Conservation (phyloP, 2,797 vertebrate genomes). For the Chanos chanos region DNA sequence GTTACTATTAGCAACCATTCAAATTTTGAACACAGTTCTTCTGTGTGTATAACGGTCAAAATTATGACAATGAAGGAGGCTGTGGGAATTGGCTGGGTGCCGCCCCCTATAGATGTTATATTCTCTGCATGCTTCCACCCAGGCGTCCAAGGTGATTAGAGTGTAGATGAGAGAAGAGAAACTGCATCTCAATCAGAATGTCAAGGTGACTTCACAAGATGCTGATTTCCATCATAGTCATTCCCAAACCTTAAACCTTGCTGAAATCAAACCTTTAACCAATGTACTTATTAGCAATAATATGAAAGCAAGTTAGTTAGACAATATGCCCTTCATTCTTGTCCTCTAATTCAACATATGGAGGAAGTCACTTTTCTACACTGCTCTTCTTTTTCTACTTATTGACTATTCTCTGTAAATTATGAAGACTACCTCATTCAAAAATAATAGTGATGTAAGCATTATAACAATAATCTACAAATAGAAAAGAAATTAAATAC, state of each 20-base stretch:
- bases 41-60: slow-evolving; percentile 52
- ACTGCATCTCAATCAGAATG: slow-evolving; percentile 47
- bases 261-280: slow-evolving; percentile 45
- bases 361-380: too few species aligned
- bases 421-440: too few species aligned
- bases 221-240: slow-evolving; percentile 46
- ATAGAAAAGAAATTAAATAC: too few species aligned
- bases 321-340: slow-evolving; percentile 24
- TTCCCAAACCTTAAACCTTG: slow-evolving; percentile 35
- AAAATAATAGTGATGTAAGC: too few species aligned
- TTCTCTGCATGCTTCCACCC: slow-evolving; percentile 48
- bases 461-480: too few species aligned
- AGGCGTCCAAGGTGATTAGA: slow-evolving; percentile 46
- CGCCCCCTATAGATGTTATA: slow-evolving; percentile 43
- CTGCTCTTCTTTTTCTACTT: too few species aligned
- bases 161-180: slow-evolving; percentile 38
- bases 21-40: slow-evolving; percentile 32
- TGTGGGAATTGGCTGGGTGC: slow-evolving; percentile 42
- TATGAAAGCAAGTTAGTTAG: slow-evolving; percentile 28
- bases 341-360: slow-evolving; percentile 1
- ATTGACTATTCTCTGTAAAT: too few species aligned
- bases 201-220: slow-evolving; percentile 41
- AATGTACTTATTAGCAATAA: slow-evolving; percentile 47
- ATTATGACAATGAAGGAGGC: slow-evolving; percentile 58
- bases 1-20: too few species aligned